Conservation (phyloP, 2,113 vertebrate species). For the Ondatra zibethicus region DNA sequence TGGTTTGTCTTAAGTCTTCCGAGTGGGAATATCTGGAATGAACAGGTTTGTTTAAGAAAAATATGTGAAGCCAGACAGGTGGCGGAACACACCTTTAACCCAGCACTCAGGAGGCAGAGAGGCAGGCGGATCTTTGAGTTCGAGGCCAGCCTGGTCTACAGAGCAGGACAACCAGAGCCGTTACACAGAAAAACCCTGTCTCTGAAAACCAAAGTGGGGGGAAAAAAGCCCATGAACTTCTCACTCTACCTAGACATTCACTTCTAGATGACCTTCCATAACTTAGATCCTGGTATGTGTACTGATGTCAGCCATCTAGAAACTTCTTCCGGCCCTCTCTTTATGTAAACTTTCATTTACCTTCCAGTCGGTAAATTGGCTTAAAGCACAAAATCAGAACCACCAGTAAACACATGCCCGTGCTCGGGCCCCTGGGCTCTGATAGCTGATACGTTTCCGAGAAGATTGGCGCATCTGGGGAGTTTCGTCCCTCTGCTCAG, state of each 20-base stretch:
- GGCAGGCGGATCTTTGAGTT: too few species aligned
- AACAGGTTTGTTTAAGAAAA: constrained; percentile 20
- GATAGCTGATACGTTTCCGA: constrained; percentile 25
- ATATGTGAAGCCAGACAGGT: too few species aligned
- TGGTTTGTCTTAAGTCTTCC: not conserved
- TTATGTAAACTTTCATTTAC: not conserved
- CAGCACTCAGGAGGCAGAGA: not conserved
- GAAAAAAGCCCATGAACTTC: not conserved
- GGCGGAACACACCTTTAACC: not conserved
- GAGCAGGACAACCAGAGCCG: not conserved
- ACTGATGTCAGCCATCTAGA: not conserved
- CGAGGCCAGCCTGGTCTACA: not conserved
- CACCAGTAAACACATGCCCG: not conserved
- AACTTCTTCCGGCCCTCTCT: constrained; percentile 1
- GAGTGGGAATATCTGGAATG: not conserved
- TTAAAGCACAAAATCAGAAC: constrained; percentile 53
- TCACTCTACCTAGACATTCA: not conserved
- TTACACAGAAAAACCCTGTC: not conserved
- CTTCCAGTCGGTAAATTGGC: not conserved
- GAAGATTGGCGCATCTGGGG: not conserved
- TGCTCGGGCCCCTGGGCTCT: not conserved
- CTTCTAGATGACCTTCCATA: not conserved
- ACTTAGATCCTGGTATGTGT: constrained; percentile 28
- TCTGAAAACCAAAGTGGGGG: not conserved
- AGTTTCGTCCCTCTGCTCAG: not conserved